Base-by-base conservation (phyloP, 2,797 vertebrate species). In the Leptatherina wallacei region DNA sequence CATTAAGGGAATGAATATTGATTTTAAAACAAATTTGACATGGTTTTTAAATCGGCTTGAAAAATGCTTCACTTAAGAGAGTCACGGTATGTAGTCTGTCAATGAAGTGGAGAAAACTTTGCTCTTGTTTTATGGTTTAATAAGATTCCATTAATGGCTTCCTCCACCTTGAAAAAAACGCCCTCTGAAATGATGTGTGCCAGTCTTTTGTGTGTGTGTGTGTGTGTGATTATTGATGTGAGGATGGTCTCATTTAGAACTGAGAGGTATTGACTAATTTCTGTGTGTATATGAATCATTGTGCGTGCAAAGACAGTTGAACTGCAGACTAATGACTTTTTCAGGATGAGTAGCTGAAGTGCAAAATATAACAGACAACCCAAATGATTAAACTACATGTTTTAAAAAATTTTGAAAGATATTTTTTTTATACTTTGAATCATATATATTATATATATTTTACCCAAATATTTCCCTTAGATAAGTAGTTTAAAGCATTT, bases 11-110 rank as follows among this genome's bases (percentile, higher is more conserved):
- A 92, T 90, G 77, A 92, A 92, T 93, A 93, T 93, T 92, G 93
- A 93, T 93, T 93, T 87, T 78, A 87, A 92, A 93, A 90, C 88
- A 92, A 89, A 92, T 88, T 90, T 86, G 85, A 91, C 85, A 88
- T 83, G 84, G 85, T 92, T 88, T 90, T 92, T 77, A 89, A 90
- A 89, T 88, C 35, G 77, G 87, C 87, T 87, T 78, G 86, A 87
- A 86, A 89, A 92, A 91, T 73, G 82, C 88, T 71, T 78, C 77
- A 70, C 88, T 91, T 90, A 71, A 88, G 87, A 80, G 84, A 88
- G 82, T 87, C 82, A 62, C 65, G 89, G 74, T 87, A 86, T 84
- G 77, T 85, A 82, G 88, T 81, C 81, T 68, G 79, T 84, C 88
- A 88, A 61, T 89, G 81, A 81, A 88, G 91, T 74, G 69, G 59